These are phyloP conservation scores for Arothron firmamentum DNA, from an alignment of 2,113 vertebrate genomes.

Conservation along the genomic window DNA sequence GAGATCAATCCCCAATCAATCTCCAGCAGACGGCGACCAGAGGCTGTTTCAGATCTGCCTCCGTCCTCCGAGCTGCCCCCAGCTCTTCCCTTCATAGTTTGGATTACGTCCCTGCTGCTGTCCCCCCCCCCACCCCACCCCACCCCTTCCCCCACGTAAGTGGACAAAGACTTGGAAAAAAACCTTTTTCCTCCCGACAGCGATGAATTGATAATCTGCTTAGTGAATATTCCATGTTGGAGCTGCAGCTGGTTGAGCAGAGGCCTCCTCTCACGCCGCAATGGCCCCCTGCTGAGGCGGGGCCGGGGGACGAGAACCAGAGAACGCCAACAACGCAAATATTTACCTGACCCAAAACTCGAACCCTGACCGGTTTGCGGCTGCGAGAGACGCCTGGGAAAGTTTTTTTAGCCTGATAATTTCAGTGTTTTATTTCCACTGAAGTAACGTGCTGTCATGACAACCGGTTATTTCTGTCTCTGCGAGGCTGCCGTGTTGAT, in stretches of 20 bases:
- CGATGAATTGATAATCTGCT: constrained; percentile 60
- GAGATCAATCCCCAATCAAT: constrained; percentile 32
- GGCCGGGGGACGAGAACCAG: constrained; percentile 20
- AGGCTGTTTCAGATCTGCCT: not conserved
- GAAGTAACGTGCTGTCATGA: constrained; percentile 14
- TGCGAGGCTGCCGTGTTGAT: constrained; percentile 13
- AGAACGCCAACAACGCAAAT: constrained; percentile 42
- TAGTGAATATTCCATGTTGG: constrained; percentile 47
- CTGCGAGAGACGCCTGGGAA: constrained; percentile 8
- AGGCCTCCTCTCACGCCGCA: constrained; percentile 28
- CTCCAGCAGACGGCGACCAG: constrained; percentile 17
- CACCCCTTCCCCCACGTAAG: no score
- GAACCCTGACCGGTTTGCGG: constrained; percentile 13
- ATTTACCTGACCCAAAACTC: constrained; percentile 30
- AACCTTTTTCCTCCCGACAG: constrained; percentile 39
- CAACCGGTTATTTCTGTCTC: constrained; percentile 7
- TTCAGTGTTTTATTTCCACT: not conserved
- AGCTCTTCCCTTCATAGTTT: no score
- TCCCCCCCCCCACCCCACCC: no score
- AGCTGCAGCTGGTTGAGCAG: constrained; percentile 28
- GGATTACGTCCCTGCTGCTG: no score
- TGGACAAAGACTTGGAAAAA: constrained; percentile 68
- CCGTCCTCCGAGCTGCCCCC: not conserved
- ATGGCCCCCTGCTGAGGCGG: constrained; percentile 20
- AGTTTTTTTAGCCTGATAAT: constrained; percentile 17